A percentile compares a stretch with the other conserved stretches of the same genome.
Evolutionary conservation across 1,140 invertebrate species (phyloP).

Genomic region (Bacillus rossius): DNA sequence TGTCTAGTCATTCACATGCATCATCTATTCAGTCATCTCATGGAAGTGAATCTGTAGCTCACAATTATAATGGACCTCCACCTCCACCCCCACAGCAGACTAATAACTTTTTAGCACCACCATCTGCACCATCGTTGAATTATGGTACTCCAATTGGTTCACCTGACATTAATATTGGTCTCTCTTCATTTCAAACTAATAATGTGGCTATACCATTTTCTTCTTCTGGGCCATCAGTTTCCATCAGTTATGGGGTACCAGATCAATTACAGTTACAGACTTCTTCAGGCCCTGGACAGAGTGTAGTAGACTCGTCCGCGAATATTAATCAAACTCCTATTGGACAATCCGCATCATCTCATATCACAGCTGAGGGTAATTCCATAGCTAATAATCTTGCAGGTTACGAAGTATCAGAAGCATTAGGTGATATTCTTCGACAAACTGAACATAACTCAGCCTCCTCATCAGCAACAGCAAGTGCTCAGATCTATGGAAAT

Average conservation of each 20-base stretch:
- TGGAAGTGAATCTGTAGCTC: too few species aligned
- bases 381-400: background rate
- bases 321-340: too few species aligned
- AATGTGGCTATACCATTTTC: too few species aligned
- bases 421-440: background rate
- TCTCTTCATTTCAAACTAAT: too few species aligned
- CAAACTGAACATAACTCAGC: background rate
- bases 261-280: background rate
- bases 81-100: too few species aligned
- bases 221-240: too few species aligned
- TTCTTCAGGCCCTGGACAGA: background rate
- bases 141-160: too few species aligned
- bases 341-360: background rate
- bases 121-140: too few species aligned
- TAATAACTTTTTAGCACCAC: too few species aligned
- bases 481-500: background rate
- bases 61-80: too few species aligned
- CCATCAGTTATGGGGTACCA: background rate
- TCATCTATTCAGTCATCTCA: background rate
- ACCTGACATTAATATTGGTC: too few species aligned
- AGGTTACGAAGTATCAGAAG: constrained; percentile 1
- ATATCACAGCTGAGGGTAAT: background rate
- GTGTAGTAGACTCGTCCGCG: background rate
- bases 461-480: background rate
- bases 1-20: background rate